Evolutionary conservation across 2,797 vertebrate species (phyloP).

Genomic region (Hoplostethus mediterraneus): DNA sequence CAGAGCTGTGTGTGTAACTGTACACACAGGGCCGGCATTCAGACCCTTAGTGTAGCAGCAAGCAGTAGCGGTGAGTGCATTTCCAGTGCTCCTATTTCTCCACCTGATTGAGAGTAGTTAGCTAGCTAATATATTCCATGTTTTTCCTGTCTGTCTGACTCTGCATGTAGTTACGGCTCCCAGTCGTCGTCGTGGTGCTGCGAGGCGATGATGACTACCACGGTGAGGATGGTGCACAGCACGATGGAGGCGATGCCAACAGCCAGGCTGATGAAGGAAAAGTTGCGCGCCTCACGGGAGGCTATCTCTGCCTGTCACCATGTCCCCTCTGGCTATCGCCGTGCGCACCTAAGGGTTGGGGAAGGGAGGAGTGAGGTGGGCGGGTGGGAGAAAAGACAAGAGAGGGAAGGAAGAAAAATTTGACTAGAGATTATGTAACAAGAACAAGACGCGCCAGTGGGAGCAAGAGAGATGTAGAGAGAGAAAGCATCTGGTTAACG

Average conservation of each 20-base stretch:
- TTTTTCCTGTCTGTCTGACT: constrained; percentile 3
- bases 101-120: constrained; percentile 54
- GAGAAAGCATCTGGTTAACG: background rate
- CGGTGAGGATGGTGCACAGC: constrained; percentile 95
- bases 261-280: constrained; percentile 97
- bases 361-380: constrained; percentile 4
- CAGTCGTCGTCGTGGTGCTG: constrained; percentile 96
- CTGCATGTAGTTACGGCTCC: constrained; percentile 85
- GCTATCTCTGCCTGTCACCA: constrained; percentile 96
- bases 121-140: constrained; percentile 40
- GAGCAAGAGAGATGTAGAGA: constrained; percentile 36
- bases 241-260: constrained; percentile 96
- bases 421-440: constrained; percentile 60
- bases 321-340: constrained; percentile 92
- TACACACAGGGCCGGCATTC: constrained; percentile 37
- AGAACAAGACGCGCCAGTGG: constrained; percentile 55
- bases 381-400: constrained; percentile 4
- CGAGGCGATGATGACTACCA: constrained; percentile 95
- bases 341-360: constrained; percentile 87
- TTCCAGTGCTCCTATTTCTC: constrained; percentile 51
- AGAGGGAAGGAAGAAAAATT: constrained; percentile 37
- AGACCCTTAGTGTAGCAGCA: constrained; percentile 23
- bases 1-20: constrained; percentile 42
- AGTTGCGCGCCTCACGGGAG: constrained; percentile 94
- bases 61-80: constrained; percentile 58